Evolutionary conservation across 64 coral and sea anemone species (phyloP).

Genomic region (Catalaphyllia jardinei): DNA sequence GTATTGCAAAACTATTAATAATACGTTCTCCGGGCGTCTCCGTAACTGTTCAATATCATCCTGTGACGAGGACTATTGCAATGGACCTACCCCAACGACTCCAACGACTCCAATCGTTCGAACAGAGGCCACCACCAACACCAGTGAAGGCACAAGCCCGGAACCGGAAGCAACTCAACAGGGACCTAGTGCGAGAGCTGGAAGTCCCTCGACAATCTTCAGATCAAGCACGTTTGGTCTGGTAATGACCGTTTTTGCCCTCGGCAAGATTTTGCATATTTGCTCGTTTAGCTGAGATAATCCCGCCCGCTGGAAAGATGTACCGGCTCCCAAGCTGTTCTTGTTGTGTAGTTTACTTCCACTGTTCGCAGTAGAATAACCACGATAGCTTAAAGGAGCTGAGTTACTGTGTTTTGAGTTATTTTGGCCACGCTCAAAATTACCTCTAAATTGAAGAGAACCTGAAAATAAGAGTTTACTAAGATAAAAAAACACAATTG

Average conservation of each 20-base stretch:
- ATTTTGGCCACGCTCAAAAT: too few species aligned
- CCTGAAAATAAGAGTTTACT: too few species aligned
- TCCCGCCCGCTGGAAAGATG: too few species aligned
- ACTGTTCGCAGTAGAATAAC: too few species aligned
- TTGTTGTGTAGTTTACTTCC: too few species aligned
- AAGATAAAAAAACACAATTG: too few species aligned
- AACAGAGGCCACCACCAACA: background rate
- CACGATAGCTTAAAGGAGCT: too few species aligned
- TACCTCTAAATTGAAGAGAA: too few species aligned
- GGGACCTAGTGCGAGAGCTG: background rate
- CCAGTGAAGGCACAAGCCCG: background rate
- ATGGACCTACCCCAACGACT: slow-evolving; percentile 11
- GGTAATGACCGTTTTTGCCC: background rate
- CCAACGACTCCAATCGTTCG: background rate
- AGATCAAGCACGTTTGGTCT: background rate
- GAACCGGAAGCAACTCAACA: background rate
- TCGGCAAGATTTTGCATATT: background rate
- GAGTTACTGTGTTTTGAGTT: too few species aligned
- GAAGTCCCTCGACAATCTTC: background rate
- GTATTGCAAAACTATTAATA: background rate
- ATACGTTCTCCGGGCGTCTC: background rate
- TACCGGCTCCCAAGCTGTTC: too few species aligned
- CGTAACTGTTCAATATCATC: background rate
- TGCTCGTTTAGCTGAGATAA: background rate
- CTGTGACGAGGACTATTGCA: slow-evolving; percentile 5